These are phyloP conservation scores for Mormyrops attenuatus DNA, from an alignment of 2,797 vertebrate species.

Conservation along the genomic window DNA sequence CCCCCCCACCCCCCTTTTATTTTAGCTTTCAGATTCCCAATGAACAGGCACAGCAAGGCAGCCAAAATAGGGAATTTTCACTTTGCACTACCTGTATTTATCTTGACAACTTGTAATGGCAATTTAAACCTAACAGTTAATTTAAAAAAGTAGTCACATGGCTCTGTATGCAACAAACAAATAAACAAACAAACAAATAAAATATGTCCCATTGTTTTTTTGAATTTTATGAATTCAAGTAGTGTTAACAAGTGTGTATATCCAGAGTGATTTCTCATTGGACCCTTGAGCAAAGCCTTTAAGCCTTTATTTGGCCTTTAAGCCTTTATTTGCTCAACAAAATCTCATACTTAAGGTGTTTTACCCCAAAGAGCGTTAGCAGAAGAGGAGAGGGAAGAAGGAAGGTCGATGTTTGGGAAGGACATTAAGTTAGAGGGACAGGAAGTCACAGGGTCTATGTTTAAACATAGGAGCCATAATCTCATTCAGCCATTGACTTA, in stretches of 20 bases:
- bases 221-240: not conserved
- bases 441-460: not conserved
- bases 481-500: constrained; percentile 1
- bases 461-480: not conserved
- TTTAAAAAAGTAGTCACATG: not conserved
- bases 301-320: not conserved
- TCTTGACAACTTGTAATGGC: not conserved
- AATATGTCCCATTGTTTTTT: not conserved
- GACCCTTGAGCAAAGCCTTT: not conserved
- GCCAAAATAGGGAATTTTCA: not conserved
- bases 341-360: not conserved
- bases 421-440: not conserved
- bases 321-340: not conserved
- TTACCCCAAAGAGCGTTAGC: not conserved
- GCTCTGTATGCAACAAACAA: not conserved
- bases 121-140: not conserved
- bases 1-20: not conserved
- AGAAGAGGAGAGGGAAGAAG: not conserved
- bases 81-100: not conserved
- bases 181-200: not conserved
- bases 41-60: not conserved
- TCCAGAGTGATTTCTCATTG: not conserved
- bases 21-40: not conserved
- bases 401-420: not conserved
- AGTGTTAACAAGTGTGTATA: not conserved